A percentile compares a stretch with the other conserved stretches of the same genome.
phyloP scores from a whole-genome alignment of 2,888 invertebrate species.

The Epistrophe grossulariae region DNA sequence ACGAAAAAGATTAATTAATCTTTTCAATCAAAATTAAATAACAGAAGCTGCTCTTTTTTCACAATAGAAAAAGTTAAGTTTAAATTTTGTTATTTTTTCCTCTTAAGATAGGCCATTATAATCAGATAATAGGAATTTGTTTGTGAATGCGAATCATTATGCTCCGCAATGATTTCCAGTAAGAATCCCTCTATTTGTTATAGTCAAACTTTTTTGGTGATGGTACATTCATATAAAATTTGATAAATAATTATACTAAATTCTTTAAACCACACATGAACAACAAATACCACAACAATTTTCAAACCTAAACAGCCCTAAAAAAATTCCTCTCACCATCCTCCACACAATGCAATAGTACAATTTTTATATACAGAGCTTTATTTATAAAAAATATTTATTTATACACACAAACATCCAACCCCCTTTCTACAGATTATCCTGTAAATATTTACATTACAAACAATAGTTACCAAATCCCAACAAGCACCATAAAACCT shows the following conservation, averaged over 20 bases:
- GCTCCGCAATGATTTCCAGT: not conserved
- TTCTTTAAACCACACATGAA: constrained; percentile 71
- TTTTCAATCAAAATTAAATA: constrained; percentile 55
- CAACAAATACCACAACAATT: constrained; percentile 57
- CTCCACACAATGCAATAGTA: constrained; percentile 84
- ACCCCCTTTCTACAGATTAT: constrained; percentile 68
- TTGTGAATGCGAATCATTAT: constrained; percentile 54
- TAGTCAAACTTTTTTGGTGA: constrained; percentile 69
- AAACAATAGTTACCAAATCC: constrained; percentile 63
- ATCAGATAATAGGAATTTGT: constrained; percentile 22
- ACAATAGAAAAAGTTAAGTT: constrained; percentile 49
- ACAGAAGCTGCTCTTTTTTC: constrained; percentile 21
- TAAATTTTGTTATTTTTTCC: constrained; percentile 49
- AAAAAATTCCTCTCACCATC: constrained; percentile 77
- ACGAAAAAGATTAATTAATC: constrained; percentile 67
- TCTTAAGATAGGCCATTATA: constrained; percentile 56
- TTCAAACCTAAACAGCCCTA: constrained; percentile 56
- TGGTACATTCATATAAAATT: constrained; percentile 76
- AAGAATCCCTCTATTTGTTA: constrained; percentile 37
- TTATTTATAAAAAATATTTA: constrained; percentile 81
- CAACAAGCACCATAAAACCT: constrained; percentile 64
- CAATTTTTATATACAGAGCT: constrained; percentile 83
- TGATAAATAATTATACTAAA: constrained; percentile 73
- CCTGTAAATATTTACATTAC: constrained; percentile 81
- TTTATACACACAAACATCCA: constrained; percentile 78